Percentiles rank a stretch among this genome's conserved stretches.
Conservation (phyloP, 2,888 invertebrate species). For the Falcaria lacertinaria region DNA sequence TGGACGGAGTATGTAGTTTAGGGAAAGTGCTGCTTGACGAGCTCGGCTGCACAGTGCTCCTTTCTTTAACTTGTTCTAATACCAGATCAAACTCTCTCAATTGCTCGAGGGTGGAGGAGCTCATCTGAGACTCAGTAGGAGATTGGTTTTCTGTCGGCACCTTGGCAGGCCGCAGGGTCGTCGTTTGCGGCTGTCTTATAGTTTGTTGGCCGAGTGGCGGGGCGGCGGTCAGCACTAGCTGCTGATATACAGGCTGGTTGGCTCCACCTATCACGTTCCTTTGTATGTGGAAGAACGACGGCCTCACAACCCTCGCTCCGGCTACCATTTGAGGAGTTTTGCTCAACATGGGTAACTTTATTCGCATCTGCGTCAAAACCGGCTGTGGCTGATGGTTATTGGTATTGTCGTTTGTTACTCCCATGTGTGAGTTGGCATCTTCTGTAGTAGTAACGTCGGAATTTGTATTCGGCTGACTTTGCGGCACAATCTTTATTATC, state of each 20-base stretch:
- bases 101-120: constrained; percentile 88
- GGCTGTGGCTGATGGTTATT: constrained; percentile 54
- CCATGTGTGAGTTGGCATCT: constrained; percentile 46
- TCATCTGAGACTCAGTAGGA: constrained; percentile 81
- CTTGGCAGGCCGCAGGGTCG: constrained; percentile 44
- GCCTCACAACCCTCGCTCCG: constrained; percentile 77
- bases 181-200: constrained; percentile 59
- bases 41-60: constrained; percentile 82
- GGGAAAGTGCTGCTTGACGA: constrained; percentile 36
- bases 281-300: constrained; percentile 80
- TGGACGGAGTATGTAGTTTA: constrained; percentile 41
- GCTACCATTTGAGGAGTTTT: constrained; percentile 77
- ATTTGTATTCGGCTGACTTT: constrained; percentile 43
- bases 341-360: constrained; percentile 73
- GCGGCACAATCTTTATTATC: constrained; percentile 71
- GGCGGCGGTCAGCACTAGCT: constrained; percentile 70
- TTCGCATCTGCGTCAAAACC: constrained; percentile 76
- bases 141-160: constrained; percentile 52
- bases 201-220: constrained; percentile 68
- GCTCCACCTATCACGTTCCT: constrained; percentile 80
- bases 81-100: constrained; percentile 90
- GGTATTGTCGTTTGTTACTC: constrained; percentile 40
- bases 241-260: constrained; percentile 75
- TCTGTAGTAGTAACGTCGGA: constrained; percentile 39
- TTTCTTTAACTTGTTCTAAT: constrained; percentile 88